A percentile compares a stretch with the other conserved stretches of the same genome.
Conservation (phyloP, 1,140 invertebrate genomes). For the Periplaneta americana region DNA sequence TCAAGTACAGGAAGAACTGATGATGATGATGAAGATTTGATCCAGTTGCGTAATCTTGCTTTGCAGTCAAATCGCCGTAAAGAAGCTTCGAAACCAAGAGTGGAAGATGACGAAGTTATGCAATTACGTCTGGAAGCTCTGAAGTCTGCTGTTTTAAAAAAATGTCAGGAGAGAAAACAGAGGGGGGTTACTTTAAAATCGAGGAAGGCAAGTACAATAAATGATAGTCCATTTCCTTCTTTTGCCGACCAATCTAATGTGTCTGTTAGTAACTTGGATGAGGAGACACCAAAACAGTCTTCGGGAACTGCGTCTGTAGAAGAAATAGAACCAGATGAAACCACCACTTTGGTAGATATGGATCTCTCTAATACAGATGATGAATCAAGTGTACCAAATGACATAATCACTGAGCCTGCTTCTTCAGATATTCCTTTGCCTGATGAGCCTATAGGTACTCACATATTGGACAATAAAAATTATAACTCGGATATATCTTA, state of each 20-base stretch:
- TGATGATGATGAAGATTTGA: neutral
- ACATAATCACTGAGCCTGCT: neutral
- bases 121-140: neutral
- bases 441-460: neutral
- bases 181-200: neutral
- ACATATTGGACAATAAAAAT: neutral
- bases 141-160: neutral
- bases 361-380: neutral
- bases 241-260: no score
- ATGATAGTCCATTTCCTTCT: no score
- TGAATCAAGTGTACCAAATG: neutral
- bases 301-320: neutral
- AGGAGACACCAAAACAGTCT: neutral
- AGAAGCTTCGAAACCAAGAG: neutral
- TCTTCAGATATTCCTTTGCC: neutral
- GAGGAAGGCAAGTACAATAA: neutral
- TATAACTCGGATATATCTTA: neutral
- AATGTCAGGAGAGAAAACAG: slow-evolving; percentile 1
- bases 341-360: neutral
- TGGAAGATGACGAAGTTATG: neutral
- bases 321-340: neutral
- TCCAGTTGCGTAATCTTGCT: neutral
- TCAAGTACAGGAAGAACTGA: neutral
- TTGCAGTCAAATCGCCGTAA: neutral
- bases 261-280: neutral